A percentile compares a stretch with the other conserved stretches of the same genome.
Conservation (phyloP, 1,140 invertebrate species). For the Drosophila kepulauana region DNA sequence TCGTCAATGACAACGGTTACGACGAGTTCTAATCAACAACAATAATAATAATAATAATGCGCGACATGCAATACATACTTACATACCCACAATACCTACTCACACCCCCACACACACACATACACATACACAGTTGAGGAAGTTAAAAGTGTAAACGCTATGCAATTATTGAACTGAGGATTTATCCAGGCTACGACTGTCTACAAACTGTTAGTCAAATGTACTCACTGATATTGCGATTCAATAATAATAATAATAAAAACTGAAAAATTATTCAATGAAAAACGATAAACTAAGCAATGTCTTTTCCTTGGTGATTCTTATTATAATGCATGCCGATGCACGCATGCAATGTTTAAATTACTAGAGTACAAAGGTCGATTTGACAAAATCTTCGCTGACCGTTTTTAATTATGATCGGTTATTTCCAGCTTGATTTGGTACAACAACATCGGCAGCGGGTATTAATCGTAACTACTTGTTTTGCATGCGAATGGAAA, state of each 20-base stretch:
- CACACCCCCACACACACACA: constrained; percentile 4
- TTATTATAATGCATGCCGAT: background rate
- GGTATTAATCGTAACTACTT: background rate
- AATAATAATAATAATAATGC: constrained; percentile 22
- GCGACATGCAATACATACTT: constrained; percentile 21
- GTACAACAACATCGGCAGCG: no score
- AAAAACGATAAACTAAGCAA: constrained; percentile 38
- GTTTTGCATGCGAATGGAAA: constrained; percentile 7
- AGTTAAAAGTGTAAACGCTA: constrained; percentile 42
- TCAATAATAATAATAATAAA: constrained; percentile 58
- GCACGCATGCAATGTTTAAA: constrained; percentile 5
- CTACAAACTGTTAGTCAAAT: constrained; percentile 72
- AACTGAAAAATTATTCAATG: constrained; percentile 68
- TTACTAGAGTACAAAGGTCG: constrained; percentile 18
- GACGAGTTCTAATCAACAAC: constrained; percentile 71
- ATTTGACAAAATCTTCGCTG: constrained; percentile 9
- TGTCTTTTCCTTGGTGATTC: background rate
- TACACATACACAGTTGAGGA: constrained; percentile 6
- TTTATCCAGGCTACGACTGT: constrained; percentile 61
- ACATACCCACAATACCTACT: constrained; percentile 17
- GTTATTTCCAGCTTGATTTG: constrained; percentile 11
- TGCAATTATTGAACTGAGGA: constrained; percentile 68
- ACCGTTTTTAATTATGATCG: constrained; percentile 17
- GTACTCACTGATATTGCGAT: constrained; percentile 81
- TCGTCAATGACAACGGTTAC: constrained; percentile 47